A percentile compares a stretch with the other conserved stretches of the same genome.
Conservation (phyloP, 2,113 vertebrate species). For the Jacana jacana region DNA sequence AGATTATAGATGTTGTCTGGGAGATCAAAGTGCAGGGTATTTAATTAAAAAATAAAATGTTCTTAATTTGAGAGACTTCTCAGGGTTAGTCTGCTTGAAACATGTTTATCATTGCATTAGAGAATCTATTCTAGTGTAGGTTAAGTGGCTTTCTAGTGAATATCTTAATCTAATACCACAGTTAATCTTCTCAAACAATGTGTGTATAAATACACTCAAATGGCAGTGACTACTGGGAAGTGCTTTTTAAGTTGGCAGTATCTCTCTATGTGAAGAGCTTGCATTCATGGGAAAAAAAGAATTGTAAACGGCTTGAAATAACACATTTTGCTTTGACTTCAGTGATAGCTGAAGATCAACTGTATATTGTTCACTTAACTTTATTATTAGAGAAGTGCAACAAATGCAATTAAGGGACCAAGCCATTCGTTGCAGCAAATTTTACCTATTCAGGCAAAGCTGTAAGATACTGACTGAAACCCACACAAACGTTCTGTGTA, state of each 20-base stretch:
- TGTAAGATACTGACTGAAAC: background rate
- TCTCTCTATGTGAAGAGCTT: background rate
- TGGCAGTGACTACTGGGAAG: background rate
- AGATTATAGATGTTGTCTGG: background rate
- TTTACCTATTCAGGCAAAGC: background rate
- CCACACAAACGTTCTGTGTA: background rate
- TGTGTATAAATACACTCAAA: background rate
- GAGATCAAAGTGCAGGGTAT: background rate
- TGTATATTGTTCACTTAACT: background rate
- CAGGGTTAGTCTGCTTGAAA: background rate
- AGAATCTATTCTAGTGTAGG: slow-evolving; percentile 48
- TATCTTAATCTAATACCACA: slow-evolving; percentile 27
- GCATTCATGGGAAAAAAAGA: background rate
- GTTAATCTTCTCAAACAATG: slow-evolving; percentile 30
- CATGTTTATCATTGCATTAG: background rate
- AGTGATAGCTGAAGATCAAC: background rate
- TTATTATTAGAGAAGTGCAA: background rate
- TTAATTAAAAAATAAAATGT: background rate
- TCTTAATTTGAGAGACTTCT: background rate
- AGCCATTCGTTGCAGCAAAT: background rate
- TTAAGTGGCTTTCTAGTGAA: slow-evolving; percentile 57
- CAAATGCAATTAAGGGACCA: background rate
- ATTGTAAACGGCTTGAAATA: background rate
- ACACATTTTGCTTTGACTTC: background rate
- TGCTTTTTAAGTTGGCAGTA: background rate